phyloP scores from a whole-genome alignment of 2,113 vertebrate species.

The Lynx canadensis region DNA sequence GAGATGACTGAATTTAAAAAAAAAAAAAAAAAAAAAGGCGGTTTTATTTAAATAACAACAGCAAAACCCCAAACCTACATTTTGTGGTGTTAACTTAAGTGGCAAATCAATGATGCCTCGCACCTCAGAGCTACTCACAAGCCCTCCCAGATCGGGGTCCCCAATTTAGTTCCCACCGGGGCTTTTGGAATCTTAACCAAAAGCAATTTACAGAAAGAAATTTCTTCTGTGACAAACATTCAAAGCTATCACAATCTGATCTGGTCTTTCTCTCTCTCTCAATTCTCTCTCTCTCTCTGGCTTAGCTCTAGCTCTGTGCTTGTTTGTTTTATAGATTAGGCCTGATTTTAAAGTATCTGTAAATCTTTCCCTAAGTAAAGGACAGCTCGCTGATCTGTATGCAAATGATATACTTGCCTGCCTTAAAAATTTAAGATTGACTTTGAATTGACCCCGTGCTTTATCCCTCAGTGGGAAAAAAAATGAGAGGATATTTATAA shows the following conservation, averaged over 20 bases:
- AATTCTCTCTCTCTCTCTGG: neutral
- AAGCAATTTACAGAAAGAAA: slow-evolving; percentile 52
- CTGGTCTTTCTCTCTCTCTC: neutral
- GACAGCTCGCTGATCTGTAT: slow-evolving; percentile 75
- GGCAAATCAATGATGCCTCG: neutral
- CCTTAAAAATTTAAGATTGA: slow-evolving; percentile 85
- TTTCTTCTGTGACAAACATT: slow-evolving; percentile 66
- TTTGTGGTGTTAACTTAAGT: neutral
- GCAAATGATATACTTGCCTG: slow-evolving; percentile 82
- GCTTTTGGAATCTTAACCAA: slow-evolving; percentile 41
- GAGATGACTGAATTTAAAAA: neutral
- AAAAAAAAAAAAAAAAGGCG: slow-evolving; percentile 41
- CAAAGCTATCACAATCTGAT: slow-evolving; percentile 14
- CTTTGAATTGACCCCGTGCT: slow-evolving; percentile 84
- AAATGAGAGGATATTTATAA: slow-evolving; percentile 84
- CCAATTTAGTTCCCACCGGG: neutral
- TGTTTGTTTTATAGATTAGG: slow-evolving; percentile 80
- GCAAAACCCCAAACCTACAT: neutral
- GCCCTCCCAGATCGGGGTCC: neutral
- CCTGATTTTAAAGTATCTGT: slow-evolving; percentile 79
- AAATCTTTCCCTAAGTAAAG: slow-evolving; percentile 82
- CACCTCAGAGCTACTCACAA: neutral
- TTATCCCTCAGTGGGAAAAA: slow-evolving; percentile 79
- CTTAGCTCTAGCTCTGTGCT: slow-evolving; percentile 18
- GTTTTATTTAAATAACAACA: slow-evolving; percentile 22